A percentile compares a stretch with the other conserved stretches of the same genome.
Conservation (phyloP, 2,888 invertebrate species). For the Patella caerulea region DNA sequence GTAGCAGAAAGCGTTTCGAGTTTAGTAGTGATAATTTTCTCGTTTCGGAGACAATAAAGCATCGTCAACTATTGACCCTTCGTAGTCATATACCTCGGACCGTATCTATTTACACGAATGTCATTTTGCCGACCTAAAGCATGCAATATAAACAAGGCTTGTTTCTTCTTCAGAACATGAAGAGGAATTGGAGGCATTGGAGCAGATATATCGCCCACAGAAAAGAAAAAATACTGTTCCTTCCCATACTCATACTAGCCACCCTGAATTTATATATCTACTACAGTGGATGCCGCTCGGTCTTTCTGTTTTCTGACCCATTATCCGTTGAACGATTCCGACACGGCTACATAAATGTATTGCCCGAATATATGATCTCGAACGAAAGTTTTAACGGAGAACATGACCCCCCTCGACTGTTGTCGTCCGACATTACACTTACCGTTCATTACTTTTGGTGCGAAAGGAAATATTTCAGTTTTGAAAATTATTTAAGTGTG, state of each 20-base stretch:
- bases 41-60: too few relatives aligned
- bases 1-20: too few relatives aligned
- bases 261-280: conserved; percentile 2
- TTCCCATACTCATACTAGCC: background rate
- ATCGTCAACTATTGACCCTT: too few relatives aligned
- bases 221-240: too few relatives aligned
- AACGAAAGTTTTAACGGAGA: conserved; percentile 14
- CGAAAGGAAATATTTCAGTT: conserved; percentile 50
- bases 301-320: conserved; percentile 22
- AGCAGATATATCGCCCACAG: too few relatives aligned
- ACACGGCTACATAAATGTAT: conserved; percentile 33
- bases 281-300: conserved; percentile 19
- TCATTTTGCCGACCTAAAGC: too few relatives aligned
- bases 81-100: too few relatives aligned
- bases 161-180: too few relatives aligned
- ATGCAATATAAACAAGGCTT: too few relatives aligned
- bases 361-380: conserved; percentile 35
- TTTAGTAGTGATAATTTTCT: too few relatives aligned
- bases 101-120: too few relatives aligned
- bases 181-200: too few relatives aligned
- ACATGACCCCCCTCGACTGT: conserved; percentile 1
- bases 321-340: conserved; percentile 15
- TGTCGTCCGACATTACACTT: conserved; percentile 27
- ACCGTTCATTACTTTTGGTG: conserved; percentile 59
- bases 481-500: conserved; percentile 55